Evolutionary conservation across 2,797 vertebrate genomes (phyloP).

Genomic region (Coreius guichenoti): DNA sequence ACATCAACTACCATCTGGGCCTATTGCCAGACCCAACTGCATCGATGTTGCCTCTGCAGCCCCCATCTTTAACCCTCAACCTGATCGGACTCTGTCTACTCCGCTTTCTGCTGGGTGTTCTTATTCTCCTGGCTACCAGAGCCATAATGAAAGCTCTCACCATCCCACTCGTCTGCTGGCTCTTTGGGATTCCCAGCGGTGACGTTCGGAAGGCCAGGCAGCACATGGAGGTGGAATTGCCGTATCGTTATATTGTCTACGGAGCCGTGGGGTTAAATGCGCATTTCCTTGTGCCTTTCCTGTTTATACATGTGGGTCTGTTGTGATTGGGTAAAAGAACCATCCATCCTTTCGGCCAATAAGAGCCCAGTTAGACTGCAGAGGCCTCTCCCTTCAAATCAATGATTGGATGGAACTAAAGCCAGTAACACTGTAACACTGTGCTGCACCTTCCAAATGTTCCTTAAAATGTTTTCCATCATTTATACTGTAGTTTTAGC

Average conservation of each 20-base stretch:
- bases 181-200: constrained; percentile 71
- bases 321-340: constrained; percentile 73
- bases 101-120: constrained; percentile 83
- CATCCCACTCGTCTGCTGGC: constrained; percentile 86
- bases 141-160: constrained; percentile 87
- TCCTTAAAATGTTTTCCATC: not conserved
- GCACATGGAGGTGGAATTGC: constrained; percentile 94
- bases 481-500: not conserved
- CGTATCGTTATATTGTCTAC: constrained; percentile 92
- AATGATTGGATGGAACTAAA: constrained; percentile 19
- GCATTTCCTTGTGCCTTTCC: constrained; percentile 85
- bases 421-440: constrained; percentile 28
- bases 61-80: constrained; percentile 73
- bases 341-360: not conserved
- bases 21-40: constrained; percentile 80
- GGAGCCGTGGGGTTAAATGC: constrained; percentile 88
- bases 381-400: not conserved
- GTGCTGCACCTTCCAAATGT: constrained; percentile 26
- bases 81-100: constrained; percentile 77
- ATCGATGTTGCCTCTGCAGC: constrained; percentile 76
- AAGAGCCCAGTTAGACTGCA: constrained; percentile 14
- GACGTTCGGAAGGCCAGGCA: constrained; percentile 89
- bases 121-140: constrained; percentile 81
- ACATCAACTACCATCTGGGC: constrained; percentile 81
- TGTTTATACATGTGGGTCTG: constrained; percentile 82